phyloP scores from a whole-genome alignment of 2,888 invertebrate genomes.

The Drosophila leonis region DNA sequence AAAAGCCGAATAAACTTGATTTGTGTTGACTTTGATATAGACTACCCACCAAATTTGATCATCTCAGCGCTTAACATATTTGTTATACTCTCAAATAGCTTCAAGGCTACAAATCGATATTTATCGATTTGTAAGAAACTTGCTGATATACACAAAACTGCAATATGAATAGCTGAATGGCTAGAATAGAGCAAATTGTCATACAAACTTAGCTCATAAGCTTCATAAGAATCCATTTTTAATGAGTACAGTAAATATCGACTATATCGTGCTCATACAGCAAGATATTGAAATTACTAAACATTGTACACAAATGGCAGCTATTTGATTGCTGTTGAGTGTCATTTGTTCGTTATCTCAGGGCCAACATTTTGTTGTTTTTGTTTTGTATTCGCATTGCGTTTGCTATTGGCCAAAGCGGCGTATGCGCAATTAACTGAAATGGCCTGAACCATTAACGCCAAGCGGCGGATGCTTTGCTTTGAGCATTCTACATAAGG shows the following conservation, averaged over 20 bases:
- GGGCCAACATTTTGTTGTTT: constrained; percentile 56
- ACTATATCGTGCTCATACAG: background rate
- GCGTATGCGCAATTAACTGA: constrained; percentile 73
- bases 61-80: background rate
- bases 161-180: background rate
- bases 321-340: constrained; percentile 24
- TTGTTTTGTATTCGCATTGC: constrained; percentile 68
- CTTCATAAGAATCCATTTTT: background rate
- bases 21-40: background rate
- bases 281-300: constrained; percentile 60
- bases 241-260: background rate
- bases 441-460: constrained; percentile 55
- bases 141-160: background rate
- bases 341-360: constrained; percentile 44
- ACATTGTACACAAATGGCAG: constrained; percentile 53
- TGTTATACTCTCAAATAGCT: background rate
- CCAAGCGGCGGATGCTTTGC: constrained; percentile 53
- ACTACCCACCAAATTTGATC: background rate
- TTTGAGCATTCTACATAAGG: constrained; percentile 44
- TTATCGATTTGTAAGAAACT: background rate
- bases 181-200: background rate
- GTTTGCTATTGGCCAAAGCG: constrained; percentile 48
- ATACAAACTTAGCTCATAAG: background rate
- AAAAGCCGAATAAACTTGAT: background rate
- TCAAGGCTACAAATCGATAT: background rate